Conservation (phyloP, 1,140 invertebrate genomes). For the Pseudomyrmex concolor region DNA sequence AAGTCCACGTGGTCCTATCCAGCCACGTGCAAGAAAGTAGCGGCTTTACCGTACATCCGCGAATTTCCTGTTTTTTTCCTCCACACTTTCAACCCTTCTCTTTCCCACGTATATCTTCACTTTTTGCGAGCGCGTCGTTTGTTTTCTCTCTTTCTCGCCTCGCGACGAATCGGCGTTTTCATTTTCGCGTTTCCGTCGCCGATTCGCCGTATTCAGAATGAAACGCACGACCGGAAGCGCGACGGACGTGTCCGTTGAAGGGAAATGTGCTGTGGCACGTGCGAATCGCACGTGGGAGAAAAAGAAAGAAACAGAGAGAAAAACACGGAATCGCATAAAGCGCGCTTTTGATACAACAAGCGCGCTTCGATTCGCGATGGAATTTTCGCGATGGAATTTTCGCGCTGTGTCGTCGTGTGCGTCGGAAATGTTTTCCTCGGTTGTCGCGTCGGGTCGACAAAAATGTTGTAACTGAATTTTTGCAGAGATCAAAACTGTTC, state of each 20-base stretch:
- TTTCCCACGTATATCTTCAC: background rate
- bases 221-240: background rate
- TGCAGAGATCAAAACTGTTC: background rate
- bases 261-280: slow-evolving; percentile 2
- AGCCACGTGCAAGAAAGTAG: slow-evolving; percentile 68
- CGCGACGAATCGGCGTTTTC: slow-evolving; percentile 3
- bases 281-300: slow-evolving; percentile 20
- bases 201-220: background rate
- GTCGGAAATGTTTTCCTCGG: too few relatives aligned
- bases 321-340: background rate
- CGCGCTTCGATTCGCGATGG: background rate
- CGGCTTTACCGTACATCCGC: background rate
- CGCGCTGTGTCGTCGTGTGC: too few relatives aligned
- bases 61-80: slow-evolving; percentile 23
- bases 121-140: background rate
- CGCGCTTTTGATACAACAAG: background rate
- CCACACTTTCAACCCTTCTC: background rate
- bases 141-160: too few relatives aligned
- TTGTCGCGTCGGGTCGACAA: too few relatives aligned
- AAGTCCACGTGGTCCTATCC: slow-evolving; percentile 79
- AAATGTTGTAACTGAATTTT: too few relatives aligned
- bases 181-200: slow-evolving; percentile 19
- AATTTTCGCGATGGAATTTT: background rate
- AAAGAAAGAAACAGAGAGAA: background rate
- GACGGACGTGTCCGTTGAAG: background rate